Evolutionary conservation across 2,113 vertebrate genomes (phyloP).

Genomic region (Calidris pugnax): DNA sequence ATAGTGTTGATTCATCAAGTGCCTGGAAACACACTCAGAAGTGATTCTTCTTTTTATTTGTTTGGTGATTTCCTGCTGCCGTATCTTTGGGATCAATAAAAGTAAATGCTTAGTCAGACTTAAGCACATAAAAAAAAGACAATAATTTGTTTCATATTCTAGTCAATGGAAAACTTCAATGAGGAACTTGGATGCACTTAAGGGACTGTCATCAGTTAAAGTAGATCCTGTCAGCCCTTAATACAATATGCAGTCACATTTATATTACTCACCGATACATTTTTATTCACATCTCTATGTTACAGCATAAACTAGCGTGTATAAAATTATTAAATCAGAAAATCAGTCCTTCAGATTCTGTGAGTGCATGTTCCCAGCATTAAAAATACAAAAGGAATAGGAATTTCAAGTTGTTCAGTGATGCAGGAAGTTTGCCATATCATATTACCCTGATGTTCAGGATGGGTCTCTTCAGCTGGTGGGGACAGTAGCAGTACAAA

Average conservation of each 20-base stretch:
- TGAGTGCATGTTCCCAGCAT: not conserved
- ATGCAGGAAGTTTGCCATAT: not conserved
- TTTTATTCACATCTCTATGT: not conserved
- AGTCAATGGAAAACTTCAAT: not conserved
- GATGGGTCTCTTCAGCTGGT: not conserved
- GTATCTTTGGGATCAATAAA: constrained; percentile 41
- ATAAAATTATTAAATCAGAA: not conserved
- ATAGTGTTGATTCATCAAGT: constrained; percentile 12
- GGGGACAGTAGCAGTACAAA: not conserved
- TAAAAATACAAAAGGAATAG: not conserved
- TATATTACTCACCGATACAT: not conserved
- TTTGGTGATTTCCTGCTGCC: not conserved
- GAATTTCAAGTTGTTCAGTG: not conserved
- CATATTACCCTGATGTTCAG: rapidly evolving
- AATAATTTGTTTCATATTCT: not conserved
- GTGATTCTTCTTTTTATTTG: constrained; percentile 29
- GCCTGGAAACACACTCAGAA: constrained; percentile 5
- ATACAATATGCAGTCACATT: not conserved
- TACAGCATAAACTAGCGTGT: not conserved
- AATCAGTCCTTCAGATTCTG: not conserved
- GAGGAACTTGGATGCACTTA: not conserved
- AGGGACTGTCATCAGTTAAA: not conserved
- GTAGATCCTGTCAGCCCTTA: not conserved
- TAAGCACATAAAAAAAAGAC: not conserved
- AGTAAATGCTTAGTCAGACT: constrained; percentile 43